phyloP scores from a whole-genome alignment of 2,888 invertebrate genomes.

The Galerucella pusilla region DNA sequence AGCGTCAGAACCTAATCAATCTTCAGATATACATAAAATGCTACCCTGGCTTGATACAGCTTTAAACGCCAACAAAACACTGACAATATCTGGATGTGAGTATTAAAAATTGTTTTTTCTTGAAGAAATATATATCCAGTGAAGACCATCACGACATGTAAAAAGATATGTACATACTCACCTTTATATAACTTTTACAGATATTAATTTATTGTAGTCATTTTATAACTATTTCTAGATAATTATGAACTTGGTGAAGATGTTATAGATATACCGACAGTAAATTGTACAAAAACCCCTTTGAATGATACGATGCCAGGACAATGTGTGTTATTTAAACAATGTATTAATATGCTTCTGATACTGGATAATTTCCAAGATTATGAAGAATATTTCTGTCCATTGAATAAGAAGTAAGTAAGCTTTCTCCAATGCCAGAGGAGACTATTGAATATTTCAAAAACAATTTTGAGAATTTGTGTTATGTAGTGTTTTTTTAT shows the following conservation, averaged over 20 bases:
- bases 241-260: constrained; percentile 20
- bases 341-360: constrained; percentile 15
- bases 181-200: not conserved
- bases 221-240: not conserved
- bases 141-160: too few relatives aligned
- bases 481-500: not conserved
- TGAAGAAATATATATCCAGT: not conserved
- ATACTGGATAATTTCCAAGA: constrained; percentile 19
- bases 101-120: not conserved
- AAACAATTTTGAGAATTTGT: too few relatives aligned
- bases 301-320: constrained; percentile 1
- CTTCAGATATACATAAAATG: not conserved
- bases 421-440: too few relatives aligned
- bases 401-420: constrained; percentile 27
- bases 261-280: not conserved
- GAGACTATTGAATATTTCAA: too few relatives aligned
- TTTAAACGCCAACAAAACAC: constrained; percentile 3
- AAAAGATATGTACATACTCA: too few relatives aligned
- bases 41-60: not conserved
- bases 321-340: constrained; percentile 19
- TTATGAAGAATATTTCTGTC: constrained; percentile 26
- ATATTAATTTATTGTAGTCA: too few relatives aligned
- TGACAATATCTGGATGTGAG: constrained; percentile 5
- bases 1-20: not conserved
- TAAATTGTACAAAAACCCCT: constrained; percentile 24